Conservation (phyloP, 2,797 vertebrate genomes). For the Labroides dimidiatus region DNA sequence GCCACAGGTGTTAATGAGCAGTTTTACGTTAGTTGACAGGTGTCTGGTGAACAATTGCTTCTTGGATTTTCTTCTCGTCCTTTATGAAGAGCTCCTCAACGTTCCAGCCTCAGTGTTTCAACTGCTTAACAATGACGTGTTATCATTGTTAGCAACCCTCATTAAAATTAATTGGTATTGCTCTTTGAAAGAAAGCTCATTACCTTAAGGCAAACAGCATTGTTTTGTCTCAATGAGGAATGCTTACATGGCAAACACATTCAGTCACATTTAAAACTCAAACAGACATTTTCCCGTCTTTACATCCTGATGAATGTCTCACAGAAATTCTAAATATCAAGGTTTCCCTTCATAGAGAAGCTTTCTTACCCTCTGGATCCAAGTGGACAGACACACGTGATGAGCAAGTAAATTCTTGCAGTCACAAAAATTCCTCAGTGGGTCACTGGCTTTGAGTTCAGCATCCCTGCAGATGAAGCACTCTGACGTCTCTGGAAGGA, state of each 20-base stretch:
- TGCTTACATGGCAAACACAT: constrained; percentile 54
- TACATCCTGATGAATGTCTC: constrained; percentile 39
- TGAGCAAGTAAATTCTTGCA: constrained; percentile 81
- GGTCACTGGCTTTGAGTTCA: constrained; percentile 79
- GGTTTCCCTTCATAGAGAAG: constrained; percentile 9
- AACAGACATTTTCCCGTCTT: constrained; percentile 28
- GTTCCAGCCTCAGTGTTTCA: constrained; percentile 57
- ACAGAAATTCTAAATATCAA: constrained; percentile 47
- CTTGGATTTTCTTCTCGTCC: constrained; percentile 66
- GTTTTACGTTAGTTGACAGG: constrained; percentile 56
- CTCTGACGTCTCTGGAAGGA: constrained; percentile 85
- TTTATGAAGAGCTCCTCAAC: constrained; percentile 59
- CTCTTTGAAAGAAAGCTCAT: constrained; percentile 71
- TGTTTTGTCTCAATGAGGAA: constrained; percentile 72
- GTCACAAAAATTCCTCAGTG: constrained; percentile 82
- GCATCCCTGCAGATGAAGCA: constrained; percentile 88
- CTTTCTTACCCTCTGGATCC: constrained; percentile 77
- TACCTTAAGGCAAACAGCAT: constrained; percentile 61
- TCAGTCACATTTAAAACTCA: constrained; percentile 45
- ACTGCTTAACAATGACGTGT: constrained; percentile 52
- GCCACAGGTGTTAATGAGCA: constrained; percentile 60
- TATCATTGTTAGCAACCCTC: constrained; percentile 70
- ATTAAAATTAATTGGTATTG: constrained; percentile 77
- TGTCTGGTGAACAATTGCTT: constrained; percentile 58
- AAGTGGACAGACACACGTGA: constrained; percentile 78